phyloP scores from a whole-genome alignment of 2,888 invertebrate genomes.

The Tolmerus cingulatus region DNA sequence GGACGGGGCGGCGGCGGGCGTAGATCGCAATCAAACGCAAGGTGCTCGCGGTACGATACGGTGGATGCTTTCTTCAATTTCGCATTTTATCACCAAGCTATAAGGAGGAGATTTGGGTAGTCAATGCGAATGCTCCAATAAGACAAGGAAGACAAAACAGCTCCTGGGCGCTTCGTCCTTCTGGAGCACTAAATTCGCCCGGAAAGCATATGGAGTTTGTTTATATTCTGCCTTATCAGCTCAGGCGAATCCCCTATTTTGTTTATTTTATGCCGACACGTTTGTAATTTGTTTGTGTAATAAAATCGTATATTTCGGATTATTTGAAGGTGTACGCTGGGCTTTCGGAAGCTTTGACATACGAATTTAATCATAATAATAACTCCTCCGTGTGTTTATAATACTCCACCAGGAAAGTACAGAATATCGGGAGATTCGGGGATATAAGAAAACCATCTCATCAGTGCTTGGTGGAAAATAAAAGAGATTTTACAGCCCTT shows the following conservation, averaged over 20 bases:
- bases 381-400: background rate
- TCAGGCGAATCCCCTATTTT: constrained; percentile 27
- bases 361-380: background rate
- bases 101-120: background rate
- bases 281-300: constrained; percentile 31
- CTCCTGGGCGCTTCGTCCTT: background rate
- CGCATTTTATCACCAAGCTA: constrained; percentile 24
- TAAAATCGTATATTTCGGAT: constrained; percentile 13
- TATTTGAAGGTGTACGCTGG: background rate
- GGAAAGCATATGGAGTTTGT: constrained; percentile 31
- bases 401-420: background rate
- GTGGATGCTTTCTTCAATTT: constrained; percentile 23
- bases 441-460: background rate
- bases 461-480: background rate
- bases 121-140: constrained; percentile 1
- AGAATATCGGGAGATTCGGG: background rate
- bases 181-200: background rate
- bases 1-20: background rate
- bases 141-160: background rate
- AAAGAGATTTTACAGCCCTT: background rate
- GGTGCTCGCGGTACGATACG: background rate
- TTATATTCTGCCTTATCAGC: constrained; percentile 37
- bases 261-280: constrained; percentile 18
- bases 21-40: constrained; percentile 4
- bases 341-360: background rate